Percentiles rank a stretch among this genome's conserved stretches.
phyloP scores from a whole-genome alignment of 2,888 invertebrate species.

The Drosophila kambysellisi region DNA sequence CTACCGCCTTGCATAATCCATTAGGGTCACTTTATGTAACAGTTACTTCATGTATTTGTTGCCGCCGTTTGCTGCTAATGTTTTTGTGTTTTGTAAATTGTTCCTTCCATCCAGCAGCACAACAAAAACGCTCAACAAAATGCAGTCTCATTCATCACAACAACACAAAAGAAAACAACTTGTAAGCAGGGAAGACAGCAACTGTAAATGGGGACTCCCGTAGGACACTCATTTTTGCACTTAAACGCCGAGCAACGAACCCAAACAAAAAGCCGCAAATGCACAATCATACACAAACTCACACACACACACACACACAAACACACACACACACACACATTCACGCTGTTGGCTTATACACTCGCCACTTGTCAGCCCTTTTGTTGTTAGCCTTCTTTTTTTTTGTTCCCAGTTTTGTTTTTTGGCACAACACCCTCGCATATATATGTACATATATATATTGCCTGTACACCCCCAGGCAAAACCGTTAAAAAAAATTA shows the following conservation, averaged over 20 bases:
- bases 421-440: conserved; percentile 52
- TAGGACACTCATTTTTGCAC: conserved; percentile 70
- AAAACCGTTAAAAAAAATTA: conserved; percentile 74
- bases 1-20: conserved; percentile 65
- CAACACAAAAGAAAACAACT: conserved; percentile 51
- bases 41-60: conserved; percentile 38
- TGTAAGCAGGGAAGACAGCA: conserved; percentile 43
- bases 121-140: conserved; percentile 67
- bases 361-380: conserved; percentile 51
- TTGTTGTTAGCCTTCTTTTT: conserved; percentile 49
- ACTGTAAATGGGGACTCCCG: conserved; percentile 47
- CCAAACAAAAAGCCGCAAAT: conserved; percentile 67
- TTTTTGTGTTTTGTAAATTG: conserved; percentile 72
- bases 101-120: conserved; percentile 44
- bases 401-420: conserved; percentile 19
- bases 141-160: conserved; percentile 81
- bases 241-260: conserved; percentile 74
- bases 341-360: conserved; percentile 18
- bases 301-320: conserved; percentile 4
- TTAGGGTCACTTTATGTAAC: conserved; percentile 70
- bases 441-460: conserved; percentile 57
- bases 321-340: conserved; percentile 1
- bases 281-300: conserved; percentile 28
- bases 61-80: conserved; percentile 53
- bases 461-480: conserved; percentile 54